These are phyloP conservation scores for Forficula auricularia DNA, from an alignment of 1,140 invertebrate species.

Conservation along the genomic window DNA sequence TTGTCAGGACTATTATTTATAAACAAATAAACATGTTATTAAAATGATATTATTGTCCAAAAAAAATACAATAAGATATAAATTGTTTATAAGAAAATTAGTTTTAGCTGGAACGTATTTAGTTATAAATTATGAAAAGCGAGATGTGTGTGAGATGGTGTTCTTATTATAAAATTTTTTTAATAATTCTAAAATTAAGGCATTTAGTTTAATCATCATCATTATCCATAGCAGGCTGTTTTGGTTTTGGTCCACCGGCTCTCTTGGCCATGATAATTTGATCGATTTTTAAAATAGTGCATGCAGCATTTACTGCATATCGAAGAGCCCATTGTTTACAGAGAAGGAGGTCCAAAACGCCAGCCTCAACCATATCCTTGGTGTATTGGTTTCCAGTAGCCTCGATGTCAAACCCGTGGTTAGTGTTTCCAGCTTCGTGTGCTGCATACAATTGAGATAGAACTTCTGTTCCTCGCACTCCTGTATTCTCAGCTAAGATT, in stretches of 20 bases:
- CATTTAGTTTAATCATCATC: conserved; percentile 37
- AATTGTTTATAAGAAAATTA: no score
- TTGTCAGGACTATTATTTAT: no score
- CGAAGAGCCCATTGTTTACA: conserved; percentile 88
- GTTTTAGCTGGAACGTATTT: no score
- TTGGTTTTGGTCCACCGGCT: conserved; percentile 84
- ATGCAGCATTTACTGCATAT: conserved; percentile 82
- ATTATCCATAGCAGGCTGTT: conserved; percentile 36
- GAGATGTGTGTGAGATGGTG: no score
- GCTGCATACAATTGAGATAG: conserved; percentile 81
- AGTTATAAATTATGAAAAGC: no score
- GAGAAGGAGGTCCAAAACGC: conserved; percentile 69
- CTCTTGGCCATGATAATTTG: conserved; percentile 97
- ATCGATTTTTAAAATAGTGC: conserved; percentile 91
- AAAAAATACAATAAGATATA: no score
- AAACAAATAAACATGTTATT: no score
- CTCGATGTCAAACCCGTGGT: conserved; percentile 76
- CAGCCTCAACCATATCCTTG: conserved; percentile 53
- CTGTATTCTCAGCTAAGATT: conserved; percentile 85
- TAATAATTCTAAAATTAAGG: no score
- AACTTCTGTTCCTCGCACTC: conserved; percentile 69
- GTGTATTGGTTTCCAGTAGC: conserved; percentile 24
- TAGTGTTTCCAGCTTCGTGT: conserved; percentile 75
- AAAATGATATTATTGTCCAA: no score
- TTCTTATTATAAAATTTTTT: no score